These are phyloP conservation scores for Caenorhabditis wallacei DNA, from an alignment of 2,888 invertebrate species.

Conservation along the genomic window DNA sequence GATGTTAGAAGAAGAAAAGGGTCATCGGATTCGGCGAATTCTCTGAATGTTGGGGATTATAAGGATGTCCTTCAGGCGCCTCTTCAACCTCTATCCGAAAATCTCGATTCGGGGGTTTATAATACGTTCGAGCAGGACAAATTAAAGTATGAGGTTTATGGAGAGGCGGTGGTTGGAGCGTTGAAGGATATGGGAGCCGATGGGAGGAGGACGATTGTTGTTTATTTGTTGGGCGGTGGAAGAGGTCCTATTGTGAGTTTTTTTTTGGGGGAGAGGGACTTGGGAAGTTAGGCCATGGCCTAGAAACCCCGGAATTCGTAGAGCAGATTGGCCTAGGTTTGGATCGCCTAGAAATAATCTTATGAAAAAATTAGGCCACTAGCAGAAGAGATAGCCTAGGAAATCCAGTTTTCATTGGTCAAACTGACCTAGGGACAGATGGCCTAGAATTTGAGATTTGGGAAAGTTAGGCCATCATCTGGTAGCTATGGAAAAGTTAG, in stretches of 20 bases:
- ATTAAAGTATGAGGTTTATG: slow-evolving; percentile 88
- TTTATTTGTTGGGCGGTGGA: slow-evolving; percentile 96
- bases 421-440: too few species aligned
- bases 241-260: slow-evolving; percentile 91
- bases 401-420: too few species aligned
- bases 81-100: slow-evolving; percentile 95
- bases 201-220: slow-evolving; percentile 83
- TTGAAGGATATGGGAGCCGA: slow-evolving; percentile 68
- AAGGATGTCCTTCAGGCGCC: slow-evolving; percentile 85
- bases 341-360: too few species aligned
- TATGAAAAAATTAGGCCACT: too few species aligned
- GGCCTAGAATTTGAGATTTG: too few species aligned
- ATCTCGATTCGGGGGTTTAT: slow-evolving; percentile 96
- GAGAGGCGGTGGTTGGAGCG: slow-evolving; percentile 68
- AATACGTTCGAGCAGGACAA: slow-evolving; percentile 99
- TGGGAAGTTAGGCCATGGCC: too few species aligned
- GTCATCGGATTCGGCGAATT: slow-evolving; percentile 49
- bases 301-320: too few species aligned
- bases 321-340: too few species aligned
- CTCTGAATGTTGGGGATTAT: slow-evolving; percentile 61
- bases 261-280: slow-evolving; percentile 80
- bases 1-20: slow-evolving; percentile 24
- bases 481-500: too few species aligned
- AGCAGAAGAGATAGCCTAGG: too few species aligned
- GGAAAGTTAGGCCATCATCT: too few species aligned